phyloP scores from a whole-genome alignment of 2,113 vertebrate species.

The Sebastes schlegelii region DNA sequence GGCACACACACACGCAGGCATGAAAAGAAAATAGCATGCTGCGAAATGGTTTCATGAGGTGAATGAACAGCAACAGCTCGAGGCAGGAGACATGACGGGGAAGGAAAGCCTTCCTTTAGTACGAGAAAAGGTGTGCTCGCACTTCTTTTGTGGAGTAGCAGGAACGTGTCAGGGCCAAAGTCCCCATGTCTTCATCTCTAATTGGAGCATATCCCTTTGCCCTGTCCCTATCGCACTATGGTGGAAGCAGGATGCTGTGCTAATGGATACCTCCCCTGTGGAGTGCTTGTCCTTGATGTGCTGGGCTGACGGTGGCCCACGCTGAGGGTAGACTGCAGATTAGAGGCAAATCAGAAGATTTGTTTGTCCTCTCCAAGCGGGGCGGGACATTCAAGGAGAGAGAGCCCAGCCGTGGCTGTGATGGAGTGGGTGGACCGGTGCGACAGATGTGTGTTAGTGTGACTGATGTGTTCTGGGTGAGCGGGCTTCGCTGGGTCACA shows the following conservation, averaged over 20 bases:
- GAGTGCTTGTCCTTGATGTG: conserved; percentile 76
- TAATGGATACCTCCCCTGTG: conserved; percentile 70
- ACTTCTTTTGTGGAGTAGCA: conserved; percentile 65
- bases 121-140: conserved; percentile 57
- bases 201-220: conserved; percentile 74
- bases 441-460: conserved; percentile 77
- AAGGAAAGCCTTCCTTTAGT: conserved; percentile 41
- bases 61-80: conserved; percentile 59
- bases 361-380: conserved; percentile 75
- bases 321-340: conserved; percentile 77
- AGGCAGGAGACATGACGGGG: conserved; percentile 49
- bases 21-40: conserved; percentile 61
- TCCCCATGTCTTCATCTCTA: conserved; percentile 73
- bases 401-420: conserved; percentile 57
- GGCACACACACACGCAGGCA: conserved; percentile 39
- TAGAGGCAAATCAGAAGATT: conserved; percentile 77
- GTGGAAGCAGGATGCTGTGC: conserved; percentile 64
- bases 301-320: conserved; percentile 59
- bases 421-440: conserved; percentile 68
- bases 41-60: conserved; percentile 65
- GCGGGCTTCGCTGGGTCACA: conserved; percentile 61
- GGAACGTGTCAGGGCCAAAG: conserved; percentile 71
- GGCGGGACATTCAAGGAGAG: conserved; percentile 70
- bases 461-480: conserved; percentile 79
- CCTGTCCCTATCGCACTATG: conserved; percentile 64